Evolutionary conservation across 2,797 vertebrate species (phyloP).

Genomic region (Gymnoscopelus braueri): DNA sequence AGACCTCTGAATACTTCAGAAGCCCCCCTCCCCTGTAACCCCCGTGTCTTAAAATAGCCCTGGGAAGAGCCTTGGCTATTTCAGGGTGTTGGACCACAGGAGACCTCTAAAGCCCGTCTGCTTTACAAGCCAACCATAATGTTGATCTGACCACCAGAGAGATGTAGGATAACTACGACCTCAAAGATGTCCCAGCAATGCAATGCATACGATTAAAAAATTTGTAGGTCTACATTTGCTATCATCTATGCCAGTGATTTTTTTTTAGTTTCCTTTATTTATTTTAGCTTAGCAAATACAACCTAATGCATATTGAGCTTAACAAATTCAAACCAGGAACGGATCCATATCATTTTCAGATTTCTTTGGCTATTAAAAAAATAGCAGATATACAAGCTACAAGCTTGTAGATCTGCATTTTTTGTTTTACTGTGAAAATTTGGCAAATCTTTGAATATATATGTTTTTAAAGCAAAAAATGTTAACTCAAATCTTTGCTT

Average conservation of each 20-base stretch:
- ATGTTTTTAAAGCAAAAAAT: too few relatives aligned
- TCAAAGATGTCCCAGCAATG: background rate
- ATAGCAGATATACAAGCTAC: too few relatives aligned
- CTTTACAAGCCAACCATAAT: conserved; percentile 31
- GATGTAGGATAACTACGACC: conserved; percentile 9
- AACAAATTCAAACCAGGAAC: background rate
- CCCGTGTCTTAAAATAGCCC: conserved; percentile 36
- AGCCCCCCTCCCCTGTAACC: conserved; percentile 23
- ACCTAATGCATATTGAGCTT: background rate
- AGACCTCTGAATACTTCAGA: conserved; percentile 48
- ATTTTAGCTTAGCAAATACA: conserved; percentile 13
- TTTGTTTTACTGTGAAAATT: too few relatives aligned
- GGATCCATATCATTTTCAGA: too few relatives aligned
- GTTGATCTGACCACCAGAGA: conserved; percentile 26
- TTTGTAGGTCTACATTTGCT: conserved; percentile 1
- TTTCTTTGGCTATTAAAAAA: too few relatives aligned
- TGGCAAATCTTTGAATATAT: too few relatives aligned
- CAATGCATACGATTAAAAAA: conserved; percentile 5
- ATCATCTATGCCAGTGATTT: background rate
- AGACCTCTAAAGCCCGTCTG: conserved; percentile 44
- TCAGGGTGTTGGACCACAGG: conserved; percentile 51
- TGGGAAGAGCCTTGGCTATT: conserved; percentile 42
- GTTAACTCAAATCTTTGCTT: too few relatives aligned
- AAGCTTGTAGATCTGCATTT: too few relatives aligned
- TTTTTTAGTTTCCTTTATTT: background rate